Evolutionary conservation across 2,888 invertebrate species (phyloP).

Genomic region (Bombylius major): DNA sequence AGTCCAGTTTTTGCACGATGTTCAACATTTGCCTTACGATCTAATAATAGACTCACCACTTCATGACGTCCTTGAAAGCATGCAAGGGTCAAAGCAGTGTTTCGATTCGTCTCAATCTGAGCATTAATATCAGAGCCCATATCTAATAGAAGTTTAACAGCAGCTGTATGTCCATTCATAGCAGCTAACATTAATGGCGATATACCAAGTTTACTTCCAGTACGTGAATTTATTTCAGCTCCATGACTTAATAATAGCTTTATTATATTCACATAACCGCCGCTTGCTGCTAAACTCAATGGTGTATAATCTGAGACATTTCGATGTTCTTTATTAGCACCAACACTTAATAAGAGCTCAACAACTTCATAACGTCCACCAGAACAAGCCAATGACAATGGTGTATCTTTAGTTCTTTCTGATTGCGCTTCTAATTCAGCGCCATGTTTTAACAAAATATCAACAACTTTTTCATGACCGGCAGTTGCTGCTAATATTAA

Average conservation of each 20-base stretch:
- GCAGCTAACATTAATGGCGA: conserved; percentile 98
- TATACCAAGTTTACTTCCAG: conserved; percentile 93
- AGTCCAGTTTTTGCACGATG: conserved; percentile 98
- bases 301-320: conserved; percentile 99
- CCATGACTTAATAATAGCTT: conserved; percentile 83
- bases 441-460: conserved; percentile 80
- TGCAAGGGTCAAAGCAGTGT: conserved; percentile 95
- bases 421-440: conserved; percentile 99
- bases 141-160: conserved; percentile 87
- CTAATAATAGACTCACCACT: conserved; percentile 89
- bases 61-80: conserved; percentile 99
- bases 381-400: conserved; percentile 91
- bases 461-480: conserved; percentile 80
- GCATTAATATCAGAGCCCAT: conserved; percentile 99
- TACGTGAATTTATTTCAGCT: conserved; percentile 96
- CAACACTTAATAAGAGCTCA: conserved; percentile 73
- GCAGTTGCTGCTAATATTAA: conserved; percentile 94
- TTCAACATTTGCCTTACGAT: conserved; percentile 96
- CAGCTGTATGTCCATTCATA: conserved; percentile 96
- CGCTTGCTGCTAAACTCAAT: conserved; percentile 94
- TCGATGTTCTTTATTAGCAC: conserved; percentile 94
- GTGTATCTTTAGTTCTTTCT: conserved; percentile 97
- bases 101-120: conserved; percentile 97
- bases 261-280: conserved; percentile 97
- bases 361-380: conserved; percentile 95